These are phyloP conservation scores for Troilus luridus DNA, from an alignment of 2,888 invertebrate genomes.

Conservation along the genomic window DNA sequence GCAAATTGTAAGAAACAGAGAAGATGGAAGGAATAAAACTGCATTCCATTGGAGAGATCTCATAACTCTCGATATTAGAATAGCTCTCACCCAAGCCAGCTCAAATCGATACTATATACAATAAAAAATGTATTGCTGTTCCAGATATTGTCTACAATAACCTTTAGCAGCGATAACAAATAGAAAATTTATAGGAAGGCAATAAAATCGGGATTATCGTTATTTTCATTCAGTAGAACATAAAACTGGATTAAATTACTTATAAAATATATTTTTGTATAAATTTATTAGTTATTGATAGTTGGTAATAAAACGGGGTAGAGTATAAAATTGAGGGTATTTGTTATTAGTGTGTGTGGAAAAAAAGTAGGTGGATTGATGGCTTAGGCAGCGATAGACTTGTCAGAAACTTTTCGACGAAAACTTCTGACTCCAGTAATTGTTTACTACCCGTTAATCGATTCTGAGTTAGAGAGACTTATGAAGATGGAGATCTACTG, in stretches of 20 bases:
- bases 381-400: too few species aligned
- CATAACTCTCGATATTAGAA: constrained; percentile 45
- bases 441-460: too few species aligned
- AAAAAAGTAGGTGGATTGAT: too few species aligned
- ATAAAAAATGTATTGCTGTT: constrained; percentile 20
- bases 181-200: background rate
- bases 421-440: too few species aligned
- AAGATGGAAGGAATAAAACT: background rate
- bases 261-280: background rate
- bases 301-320: background rate
- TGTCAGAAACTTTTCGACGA: too few species aligned
- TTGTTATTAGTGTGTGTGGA: background rate
- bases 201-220: background rate
- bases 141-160: constrained; percentile 12
- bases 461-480: too few species aligned
- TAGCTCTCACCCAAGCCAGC: background rate
- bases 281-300: background rate
- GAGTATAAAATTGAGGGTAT: background rate
- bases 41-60: constrained; percentile 29
- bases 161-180: background rate
- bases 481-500: too few species aligned
- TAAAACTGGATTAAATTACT: background rate
- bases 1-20: background rate
- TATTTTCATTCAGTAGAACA: background rate
- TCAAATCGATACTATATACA: constrained; percentile 29